Percentiles rank a stretch among this genome's conserved stretches.
These are phyloP conservation scores for Cylas formicarius DNA, from an alignment of 1,140 invertebrate genomes.

Conservation along the genomic window DNA sequence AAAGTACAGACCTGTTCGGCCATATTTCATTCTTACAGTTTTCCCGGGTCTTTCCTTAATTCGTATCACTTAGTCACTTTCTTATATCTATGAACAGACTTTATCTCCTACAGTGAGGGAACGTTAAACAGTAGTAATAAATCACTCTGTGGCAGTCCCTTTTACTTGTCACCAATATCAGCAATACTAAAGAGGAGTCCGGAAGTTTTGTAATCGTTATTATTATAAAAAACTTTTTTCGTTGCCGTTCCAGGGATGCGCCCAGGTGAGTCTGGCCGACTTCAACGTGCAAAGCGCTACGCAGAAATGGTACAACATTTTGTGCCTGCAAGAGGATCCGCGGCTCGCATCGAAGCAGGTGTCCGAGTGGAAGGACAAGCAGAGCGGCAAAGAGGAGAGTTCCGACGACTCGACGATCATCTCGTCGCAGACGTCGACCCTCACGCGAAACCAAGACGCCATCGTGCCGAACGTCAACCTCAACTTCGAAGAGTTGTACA, in stretches of 20 bases:
- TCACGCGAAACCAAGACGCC: slow-evolving; percentile 79
- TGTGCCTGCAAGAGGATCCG: slow-evolving; percentile 77
- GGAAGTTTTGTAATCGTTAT: too few relatives aligned
- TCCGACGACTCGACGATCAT: slow-evolving; percentile 95
- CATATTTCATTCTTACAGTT: too few relatives aligned
- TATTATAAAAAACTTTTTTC: slow-evolving; percentile 10
- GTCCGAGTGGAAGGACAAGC: slow-evolving; percentile 28
- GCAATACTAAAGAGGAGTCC: too few relatives aligned
- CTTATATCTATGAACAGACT: too few relatives aligned
- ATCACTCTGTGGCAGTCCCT: too few relatives aligned
- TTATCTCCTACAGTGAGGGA: too few relatives aligned
- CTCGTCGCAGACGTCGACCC: slow-evolving; percentile 89
- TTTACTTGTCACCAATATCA: too few relatives aligned
- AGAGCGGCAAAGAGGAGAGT: slow-evolving; percentile 69
- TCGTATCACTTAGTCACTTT: too few relatives aligned
- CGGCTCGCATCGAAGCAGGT: slow-evolving; percentile 29
- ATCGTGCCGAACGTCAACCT: slow-evolving; percentile 51
- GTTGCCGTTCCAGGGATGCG: slow-evolving; percentile 68
- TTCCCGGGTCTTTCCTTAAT: too few relatives aligned
- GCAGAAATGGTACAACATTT: slow-evolving; percentile 91
- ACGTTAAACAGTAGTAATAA: too few relatives aligned
- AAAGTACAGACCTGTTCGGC: too few relatives aligned
- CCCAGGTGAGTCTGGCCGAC: slow-evolving; percentile 91
- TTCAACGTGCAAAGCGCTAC: slow-evolving; percentile 76
- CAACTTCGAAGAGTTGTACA: slow-evolving; percentile 52